Evolutionary conservation across 2,888 invertebrate genomes (phyloP), one percentile per base, ranked within the genome.

Genomic region (Phalangium opilio): DNA sequence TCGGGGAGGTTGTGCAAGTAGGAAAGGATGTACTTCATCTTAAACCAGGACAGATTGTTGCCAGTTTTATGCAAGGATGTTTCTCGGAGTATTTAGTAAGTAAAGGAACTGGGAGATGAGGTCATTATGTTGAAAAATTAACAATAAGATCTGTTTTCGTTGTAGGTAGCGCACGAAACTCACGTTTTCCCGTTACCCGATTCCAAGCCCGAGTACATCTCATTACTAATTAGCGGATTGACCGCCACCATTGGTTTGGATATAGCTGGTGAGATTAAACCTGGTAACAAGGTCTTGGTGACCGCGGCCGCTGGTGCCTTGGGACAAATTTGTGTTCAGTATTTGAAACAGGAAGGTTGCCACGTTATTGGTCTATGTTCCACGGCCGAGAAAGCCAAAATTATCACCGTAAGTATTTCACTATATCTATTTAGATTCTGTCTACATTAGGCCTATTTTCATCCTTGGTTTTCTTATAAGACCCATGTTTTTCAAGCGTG

Each of bases 171-270:
- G 61, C 61, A 5, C 49, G 59, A 10, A 12, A 38, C 7, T 3
- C 41, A 46, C 14, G 17, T 48, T 11, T 40, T 48, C 15, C 36
- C 44, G 8, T 11, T 53, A 11, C 48, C 53, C 14, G 41, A 46
- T 27, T 38, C 41, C 11, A 49, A 48, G 19, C 50, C 54, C 7
- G 50, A 50, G 40, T 54, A 52, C 33, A 5, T 54, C 1, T 42
- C 35, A 3, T 21, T 47, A 5, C 34, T 49, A 12, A 39, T 47
- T 1, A 41, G 47, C 14, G 54, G 54, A 8, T 36, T 53, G 4
- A 64, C 66, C 10, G 64, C 65, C 12, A 52, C 62, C 2, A 59
- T 65, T 32, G 59, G 60, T n/a, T 49, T 65, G 8, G 66, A 65
- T 48, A 63, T 63, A 27, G 27, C 8, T 27, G 27, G 27, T 7